Base-by-base conservation (phyloP, 2,113 vertebrate species). In the Hucho hucho region DNA sequence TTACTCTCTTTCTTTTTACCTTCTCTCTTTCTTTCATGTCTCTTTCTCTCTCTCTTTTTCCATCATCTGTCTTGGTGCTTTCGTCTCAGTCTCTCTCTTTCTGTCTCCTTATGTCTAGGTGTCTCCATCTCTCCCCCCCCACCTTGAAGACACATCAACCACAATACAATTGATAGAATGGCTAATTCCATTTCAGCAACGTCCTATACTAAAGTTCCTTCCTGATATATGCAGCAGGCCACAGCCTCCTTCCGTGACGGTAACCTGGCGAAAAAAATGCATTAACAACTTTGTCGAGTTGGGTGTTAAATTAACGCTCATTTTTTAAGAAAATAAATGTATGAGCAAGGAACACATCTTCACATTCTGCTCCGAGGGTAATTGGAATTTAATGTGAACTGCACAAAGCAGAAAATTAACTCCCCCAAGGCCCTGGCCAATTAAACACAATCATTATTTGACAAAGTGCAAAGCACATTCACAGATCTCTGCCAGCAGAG, bases 321-420 rank as follows among this genome's bases (percentile, higher is more conserved):
- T 69, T 37, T 20, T 53, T 3, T 74, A 72, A 76, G 18, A 5
- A 79, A 72, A 63, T 66, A 73, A 81, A 26, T 61, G 70, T 43
- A 43, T 43, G 37, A 82, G 73, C 70, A 72, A 84, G 69, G 9
- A 83, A 80, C 69, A 81, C 81, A 80, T 84, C 84, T 82, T 77
- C 72, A 81, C 66, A 69, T 79, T 85, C 73, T 20, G 72, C 14
- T 79, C 71, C 67, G 32, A 75, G 56, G 75, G 86, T 89, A 86
- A 91, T 88, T 88, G 77, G 80, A 86, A 89, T 87, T 86, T 79
- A 87, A 90, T 90, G 76, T 81, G 82, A 79, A 73, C 49, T 24
- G 82, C 59, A 76, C 66, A 81, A 49, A 84, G 67, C 11, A 24
- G 79, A 75, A 75, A 86, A 86, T 87, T 75, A 56, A 76, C 79